A percentile compares a stretch with the other conserved stretches of the same genome.
Evolutionary conservation across 2,888 invertebrate genomes (phyloP).

Genomic region (Orthosia gothica): DNA sequence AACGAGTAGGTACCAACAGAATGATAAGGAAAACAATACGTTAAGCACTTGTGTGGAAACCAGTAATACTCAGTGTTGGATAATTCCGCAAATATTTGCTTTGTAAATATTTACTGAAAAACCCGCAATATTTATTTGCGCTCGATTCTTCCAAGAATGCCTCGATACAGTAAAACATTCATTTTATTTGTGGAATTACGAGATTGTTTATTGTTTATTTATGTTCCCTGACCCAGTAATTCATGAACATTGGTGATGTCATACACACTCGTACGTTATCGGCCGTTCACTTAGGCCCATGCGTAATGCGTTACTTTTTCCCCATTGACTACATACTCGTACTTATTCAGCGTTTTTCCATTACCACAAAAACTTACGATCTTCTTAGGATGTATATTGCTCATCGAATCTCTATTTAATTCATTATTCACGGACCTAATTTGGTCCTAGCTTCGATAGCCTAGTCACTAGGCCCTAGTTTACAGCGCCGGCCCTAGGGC

Average conservation of each 20-base stretch:
- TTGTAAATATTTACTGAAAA: constrained; percentile 48
- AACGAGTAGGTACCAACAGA: constrained; percentile 29
- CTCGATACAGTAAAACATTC: constrained; percentile 11
- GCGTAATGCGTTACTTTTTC: constrained; percentile 1
- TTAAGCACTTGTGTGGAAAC: constrained; percentile 29
- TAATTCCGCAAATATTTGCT: constrained; percentile 43
- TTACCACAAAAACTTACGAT: constrained; percentile 21
- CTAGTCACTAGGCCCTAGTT: too few relatives aligned
- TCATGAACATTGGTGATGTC: constrained; percentile 48
- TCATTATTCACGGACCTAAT: constrained; percentile 2
- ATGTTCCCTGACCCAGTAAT: constrained; percentile 54
- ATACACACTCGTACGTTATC: constrained; percentile 26
- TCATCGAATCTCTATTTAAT: constrained; percentile 5
- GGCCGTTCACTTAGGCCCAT: constrained; percentile 14
- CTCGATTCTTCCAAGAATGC: constrained; percentile 48
- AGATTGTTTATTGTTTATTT: constrained; percentile 43
- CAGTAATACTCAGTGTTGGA: constrained; percentile 23
- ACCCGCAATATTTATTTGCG: constrained; percentile 61
- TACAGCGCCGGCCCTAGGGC: too few relatives aligned
- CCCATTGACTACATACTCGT: constrained; percentile 16
- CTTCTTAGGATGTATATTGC: constrained; percentile 18
- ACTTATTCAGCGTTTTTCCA: not conserved
- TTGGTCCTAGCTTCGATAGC: not conserved
- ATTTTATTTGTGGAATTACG: constrained; percentile 40
- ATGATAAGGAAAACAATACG: constrained; percentile 53